phyloP scores from a whole-genome alignment of 2,113 vertebrate species.

The Ginglymostoma cirratum region DNA sequence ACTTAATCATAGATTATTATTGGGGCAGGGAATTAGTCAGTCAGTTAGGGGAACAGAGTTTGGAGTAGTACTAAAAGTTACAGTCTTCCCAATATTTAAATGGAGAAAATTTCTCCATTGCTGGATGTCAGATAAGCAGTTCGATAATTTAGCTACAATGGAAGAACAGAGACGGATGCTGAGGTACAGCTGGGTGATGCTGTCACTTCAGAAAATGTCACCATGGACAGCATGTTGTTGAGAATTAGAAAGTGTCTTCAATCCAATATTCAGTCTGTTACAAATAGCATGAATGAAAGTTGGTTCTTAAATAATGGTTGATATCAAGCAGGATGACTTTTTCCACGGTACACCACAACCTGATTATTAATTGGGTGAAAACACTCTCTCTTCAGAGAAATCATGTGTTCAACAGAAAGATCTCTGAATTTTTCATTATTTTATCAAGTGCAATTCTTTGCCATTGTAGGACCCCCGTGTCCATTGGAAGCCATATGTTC shows the following conservation, averaged over 20 bases:
- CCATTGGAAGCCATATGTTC: not conserved
- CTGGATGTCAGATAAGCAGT: not conserved
- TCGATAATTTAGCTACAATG: not conserved
- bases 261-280: not conserved
- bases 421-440: not conserved
- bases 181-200: not conserved
- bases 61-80: not conserved
- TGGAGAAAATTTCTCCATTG: no score
- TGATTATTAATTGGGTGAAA: not conserved
- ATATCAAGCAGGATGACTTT: not conserved
- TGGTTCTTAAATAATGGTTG: not conserved
- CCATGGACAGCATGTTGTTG: not conserved
- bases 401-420: not conserved
- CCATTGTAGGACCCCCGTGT: not conserved
- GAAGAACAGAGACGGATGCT: not conserved
- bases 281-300: not conserved
- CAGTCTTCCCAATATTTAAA: no score
- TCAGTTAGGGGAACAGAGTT: not conserved
- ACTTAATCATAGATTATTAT: not conserved
- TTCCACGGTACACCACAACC: not conserved
- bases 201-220: not conserved
- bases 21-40: no score
- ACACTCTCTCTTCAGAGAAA: not conserved
- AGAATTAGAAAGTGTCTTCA: not conserved
- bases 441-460: not conserved